phyloP scores from a whole-genome alignment of 2,888 invertebrate genomes.

The Patella depressa region DNA sequence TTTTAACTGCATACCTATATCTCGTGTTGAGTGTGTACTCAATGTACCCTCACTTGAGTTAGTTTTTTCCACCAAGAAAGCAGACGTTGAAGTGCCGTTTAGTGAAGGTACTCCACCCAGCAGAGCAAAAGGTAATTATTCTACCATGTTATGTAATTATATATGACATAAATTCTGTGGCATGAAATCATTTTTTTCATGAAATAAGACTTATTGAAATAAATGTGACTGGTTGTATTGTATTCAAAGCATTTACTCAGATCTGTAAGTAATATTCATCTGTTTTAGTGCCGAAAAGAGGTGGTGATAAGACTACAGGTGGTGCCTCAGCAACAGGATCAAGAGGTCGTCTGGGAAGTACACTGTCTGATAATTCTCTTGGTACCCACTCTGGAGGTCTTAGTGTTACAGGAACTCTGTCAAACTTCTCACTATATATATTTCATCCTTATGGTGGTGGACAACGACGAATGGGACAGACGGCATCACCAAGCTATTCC shows the following conservation, averaged over 20 bases:
- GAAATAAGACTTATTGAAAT: too few species aligned
- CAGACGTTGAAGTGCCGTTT: constrained; percentile 51
- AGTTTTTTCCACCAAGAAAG: constrained; percentile 82
- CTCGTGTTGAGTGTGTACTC: constrained; percentile 94
- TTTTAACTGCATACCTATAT: constrained; percentile 95
- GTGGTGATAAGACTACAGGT: constrained; percentile 42
- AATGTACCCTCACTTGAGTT: constrained; percentile 97
- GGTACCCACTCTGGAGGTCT: constrained; percentile 78
- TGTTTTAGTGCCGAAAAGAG: constrained; percentile 36
- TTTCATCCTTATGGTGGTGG: constrained; percentile 96
- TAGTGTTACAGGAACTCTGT: constrained; percentile 95
- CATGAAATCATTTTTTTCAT: too few species aligned
- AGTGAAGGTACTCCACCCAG: constrained; percentile 55
- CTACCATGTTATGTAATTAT: constrained; percentile 28
- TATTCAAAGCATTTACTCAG: too few species aligned
- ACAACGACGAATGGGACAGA: constrained; percentile 61
- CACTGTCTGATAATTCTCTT: constrained; percentile 38
- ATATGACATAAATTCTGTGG: background rate
- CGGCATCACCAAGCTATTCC: constrained; percentile 15
- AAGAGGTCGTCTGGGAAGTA: constrained; percentile 45
- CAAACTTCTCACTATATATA: constrained; percentile 97
- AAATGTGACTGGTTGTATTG: too few species aligned
- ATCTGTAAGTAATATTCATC: too few species aligned
- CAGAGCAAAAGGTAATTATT: constrained; percentile 45
- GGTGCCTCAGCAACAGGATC: constrained; percentile 44